phyloP scores from a whole-genome alignment of 2,797 vertebrate species.

The Artibeus jamaicensis region DNA sequence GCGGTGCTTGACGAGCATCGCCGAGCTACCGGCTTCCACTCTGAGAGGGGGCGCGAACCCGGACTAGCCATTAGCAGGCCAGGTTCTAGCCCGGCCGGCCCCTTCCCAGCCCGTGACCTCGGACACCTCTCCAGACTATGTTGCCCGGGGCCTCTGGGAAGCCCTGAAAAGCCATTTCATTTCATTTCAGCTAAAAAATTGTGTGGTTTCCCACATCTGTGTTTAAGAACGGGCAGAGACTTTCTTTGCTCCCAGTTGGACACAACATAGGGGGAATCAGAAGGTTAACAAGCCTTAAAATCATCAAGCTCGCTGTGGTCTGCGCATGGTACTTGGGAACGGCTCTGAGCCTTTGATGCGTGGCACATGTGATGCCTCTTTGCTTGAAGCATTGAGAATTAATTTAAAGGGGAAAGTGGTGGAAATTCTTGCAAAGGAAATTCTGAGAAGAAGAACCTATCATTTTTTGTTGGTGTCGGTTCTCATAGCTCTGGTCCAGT shows the following conservation, averaged over 20 bases:
- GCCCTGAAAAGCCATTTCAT: neutral
- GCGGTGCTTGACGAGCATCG: neutral
- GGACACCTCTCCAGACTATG: neutral
- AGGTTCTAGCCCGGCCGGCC: neutral
- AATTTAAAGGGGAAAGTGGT: slow-evolving; percentile 27
- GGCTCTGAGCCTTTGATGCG: neutral
- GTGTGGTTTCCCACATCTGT: neutral
- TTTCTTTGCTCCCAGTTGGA: slow-evolving; percentile 18
- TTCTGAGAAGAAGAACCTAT: neutral
- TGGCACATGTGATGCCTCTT: slow-evolving; percentile 54
- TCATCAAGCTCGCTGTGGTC: neutral
- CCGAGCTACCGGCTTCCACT: neutral
- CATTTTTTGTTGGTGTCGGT: neutral
- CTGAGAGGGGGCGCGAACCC: neutral
- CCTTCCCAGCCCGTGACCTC: neutral
- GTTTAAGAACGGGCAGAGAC: slow-evolving; percentile 28
- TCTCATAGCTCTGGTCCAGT: slow-evolving; percentile 1
- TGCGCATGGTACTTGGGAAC: slow-evolving; percentile 21
- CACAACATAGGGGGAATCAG: neutral
- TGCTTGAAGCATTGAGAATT: slow-evolving; percentile 46
- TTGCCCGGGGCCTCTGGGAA: neutral
- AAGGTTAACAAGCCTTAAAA: slow-evolving; percentile 52
- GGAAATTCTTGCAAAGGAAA: slow-evolving; percentile 51
- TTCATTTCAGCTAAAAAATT: neutral
- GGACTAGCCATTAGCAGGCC: too few species aligned